Percentiles rank a stretch among this genome's conserved stretches.
Evolutionary conservation across 2,797 vertebrate genomes (phyloP).

Genomic region (Sebastiscus albofasciatus): DNA sequence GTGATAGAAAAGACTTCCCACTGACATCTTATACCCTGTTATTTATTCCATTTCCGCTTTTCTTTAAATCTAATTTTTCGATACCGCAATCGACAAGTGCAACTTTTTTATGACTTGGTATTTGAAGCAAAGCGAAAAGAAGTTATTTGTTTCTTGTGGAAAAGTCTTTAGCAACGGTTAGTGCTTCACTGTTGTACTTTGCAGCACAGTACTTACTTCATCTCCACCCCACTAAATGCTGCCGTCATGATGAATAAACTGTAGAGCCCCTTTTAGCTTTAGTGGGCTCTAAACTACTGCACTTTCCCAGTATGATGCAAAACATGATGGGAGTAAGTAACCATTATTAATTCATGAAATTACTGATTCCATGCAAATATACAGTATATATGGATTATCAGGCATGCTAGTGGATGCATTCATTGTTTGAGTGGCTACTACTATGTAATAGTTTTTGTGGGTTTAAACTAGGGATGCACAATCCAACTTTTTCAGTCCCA

Average conservation of each 20-base stretch:
- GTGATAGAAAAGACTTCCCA: neutral
- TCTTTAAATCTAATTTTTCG: neutral
- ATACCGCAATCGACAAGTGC: neutral
- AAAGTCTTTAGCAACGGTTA: neutral
- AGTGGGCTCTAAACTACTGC: conserved; percentile 1
- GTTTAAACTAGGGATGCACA: neutral
- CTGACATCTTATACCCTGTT: neutral
- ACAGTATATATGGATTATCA: neutral
- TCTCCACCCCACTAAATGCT: neutral
- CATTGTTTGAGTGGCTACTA: neutral
- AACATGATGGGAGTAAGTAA: conserved; percentile 2
- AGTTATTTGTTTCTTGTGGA: neutral
- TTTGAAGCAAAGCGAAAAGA: neutral
- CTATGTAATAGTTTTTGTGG: neutral
- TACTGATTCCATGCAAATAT: conserved; percentile 14
- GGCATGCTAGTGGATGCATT: neutral
- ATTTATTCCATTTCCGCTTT: neutral
- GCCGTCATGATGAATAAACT: conserved; percentile 11
- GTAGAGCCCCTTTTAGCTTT: neutral
- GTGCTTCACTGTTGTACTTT: neutral
- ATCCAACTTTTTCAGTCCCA: neutral
- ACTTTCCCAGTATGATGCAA: neutral
- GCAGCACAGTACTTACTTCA: neutral
- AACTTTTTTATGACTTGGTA: neutral
- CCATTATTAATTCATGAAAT: conserved; percentile 37